Evolutionary conservation across 2,113 vertebrate genomes (phyloP).

Genomic region (Cyanistes caeruleus): DNA sequence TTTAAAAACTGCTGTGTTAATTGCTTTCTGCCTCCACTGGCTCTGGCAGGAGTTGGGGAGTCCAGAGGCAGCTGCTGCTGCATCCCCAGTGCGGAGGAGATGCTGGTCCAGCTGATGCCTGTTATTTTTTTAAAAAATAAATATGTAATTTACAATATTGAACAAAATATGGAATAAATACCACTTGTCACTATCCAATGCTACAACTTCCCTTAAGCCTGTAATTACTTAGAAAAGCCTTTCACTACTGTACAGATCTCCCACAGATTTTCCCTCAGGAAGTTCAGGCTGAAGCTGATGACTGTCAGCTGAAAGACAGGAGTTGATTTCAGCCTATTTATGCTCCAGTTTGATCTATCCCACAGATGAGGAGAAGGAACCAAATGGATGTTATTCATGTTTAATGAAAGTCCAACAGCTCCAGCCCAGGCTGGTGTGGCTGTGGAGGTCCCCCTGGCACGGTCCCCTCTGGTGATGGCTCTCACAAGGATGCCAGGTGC

Average conservation of each 20-base stretch:
- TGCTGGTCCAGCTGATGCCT: not conserved
- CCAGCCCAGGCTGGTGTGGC: fast-evolving
- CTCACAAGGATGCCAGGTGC: not conserved
- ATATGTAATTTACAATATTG: constrained; percentile 16
- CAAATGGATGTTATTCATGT: fast-evolving
- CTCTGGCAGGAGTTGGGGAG: not conserved
- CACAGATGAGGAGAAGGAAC: not conserved
- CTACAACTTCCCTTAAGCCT: constrained; percentile 17
- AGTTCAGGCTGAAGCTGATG: not conserved
- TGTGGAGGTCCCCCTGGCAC: fast-evolving
- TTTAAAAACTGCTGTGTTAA: not conserved
- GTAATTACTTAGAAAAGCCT: constrained; percentile 38
- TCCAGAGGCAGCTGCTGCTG: not conserved
- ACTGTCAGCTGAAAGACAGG: not conserved
- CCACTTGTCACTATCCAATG: constrained; percentile 22
- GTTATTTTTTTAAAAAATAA: not conserved
- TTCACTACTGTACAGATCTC: not conserved
- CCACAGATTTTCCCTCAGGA: not conserved
- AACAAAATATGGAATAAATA: constrained; percentile 56
- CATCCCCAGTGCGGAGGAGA: fast-evolving
- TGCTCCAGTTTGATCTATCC: not conserved
- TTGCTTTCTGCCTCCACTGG: not conserved
- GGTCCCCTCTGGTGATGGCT: fast-evolving
- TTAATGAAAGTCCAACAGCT: fast-evolving
- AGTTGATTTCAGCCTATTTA: not conserved